Percentiles rank a stretch among this genome's conserved stretches.
phyloP scores from a whole-genome alignment of 2,113 vertebrate genomes.

The Patagioenas fasciata region DNA sequence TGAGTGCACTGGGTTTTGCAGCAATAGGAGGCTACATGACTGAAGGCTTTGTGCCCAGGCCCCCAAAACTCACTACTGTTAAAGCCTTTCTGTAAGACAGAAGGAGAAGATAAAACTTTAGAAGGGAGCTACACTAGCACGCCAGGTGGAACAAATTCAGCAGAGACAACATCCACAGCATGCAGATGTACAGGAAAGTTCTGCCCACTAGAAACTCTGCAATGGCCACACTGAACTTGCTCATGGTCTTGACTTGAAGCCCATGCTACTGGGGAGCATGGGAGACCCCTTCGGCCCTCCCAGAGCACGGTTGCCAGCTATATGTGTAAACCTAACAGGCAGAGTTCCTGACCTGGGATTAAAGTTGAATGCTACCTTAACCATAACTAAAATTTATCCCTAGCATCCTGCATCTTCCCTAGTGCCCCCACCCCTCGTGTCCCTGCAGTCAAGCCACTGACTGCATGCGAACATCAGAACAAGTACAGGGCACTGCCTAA shows the following conservation, averaged over 20 bases:
- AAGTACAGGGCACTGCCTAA: background rate
- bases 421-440: no score
- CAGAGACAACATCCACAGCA: background rate
- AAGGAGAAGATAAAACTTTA: background rate
- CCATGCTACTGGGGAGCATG: background rate
- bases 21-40: background rate
- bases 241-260: background rate
- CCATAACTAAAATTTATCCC: background rate
- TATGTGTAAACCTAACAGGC: rapidly evolving
- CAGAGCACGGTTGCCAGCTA: background rate
- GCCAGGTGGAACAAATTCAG: background rate
- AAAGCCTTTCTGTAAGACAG: background rate
- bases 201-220: background rate
- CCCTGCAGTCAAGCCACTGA: background rate
- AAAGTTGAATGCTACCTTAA: background rate
- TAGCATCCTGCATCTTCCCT: background rate
- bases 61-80: background rate
- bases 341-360: background rate
- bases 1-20: background rate
- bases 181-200: background rate
- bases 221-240: background rate
- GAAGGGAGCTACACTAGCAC: background rate
- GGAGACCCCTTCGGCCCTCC: background rate
- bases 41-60: background rate
- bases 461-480: background rate